Base-by-base conservation (phyloP, 2,113 vertebrate genomes). In the Theristicus caerulescens region DNA sequence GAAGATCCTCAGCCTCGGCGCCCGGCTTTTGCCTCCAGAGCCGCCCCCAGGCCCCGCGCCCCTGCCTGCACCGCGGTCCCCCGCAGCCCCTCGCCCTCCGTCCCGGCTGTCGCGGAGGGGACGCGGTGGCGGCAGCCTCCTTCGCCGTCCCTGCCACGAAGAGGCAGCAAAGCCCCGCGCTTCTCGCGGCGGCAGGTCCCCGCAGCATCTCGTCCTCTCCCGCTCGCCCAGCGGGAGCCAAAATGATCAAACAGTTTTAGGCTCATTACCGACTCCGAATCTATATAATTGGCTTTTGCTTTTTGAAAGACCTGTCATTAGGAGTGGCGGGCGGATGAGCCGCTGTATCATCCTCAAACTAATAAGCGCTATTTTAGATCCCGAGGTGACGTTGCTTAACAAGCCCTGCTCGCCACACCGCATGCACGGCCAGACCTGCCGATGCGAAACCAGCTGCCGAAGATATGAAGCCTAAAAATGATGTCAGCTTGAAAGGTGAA, bases 151-250 rank as follows among this genome's bases (percentile, higher is more conserved):
- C n/a, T 3, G 6, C 96, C 96, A 79, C 95, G 4, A 2, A 92
- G 94, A 47, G 96, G 96, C 94, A 97, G 96, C 95, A 96, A 69
- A 94, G 93, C 91, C 91, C 80, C 8, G 38, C 46, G 5, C 71
- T 82, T 66, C 3, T 8, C 1, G 5, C 2, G 0, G 24, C 27
- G 4, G 12, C 66, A 1, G 7, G 10, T 38, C 22, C 77, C 71
- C 36, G 1, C 79, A 11, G 86, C 89, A 7, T 10, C 82, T 22
- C 72, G 2, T 29, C 85, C 46, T 58, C 46, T 42, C 61, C 65
- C 62, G 6, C 76, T 54, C 13, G 4, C 94, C 46, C 92, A 49
- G 89, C 59, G 7, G 92, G 67, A 82, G 64, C 83, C 6, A 0
- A 13, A 42, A 49, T 46, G 57, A 92, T 94, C 88, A 78, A 24